These are phyloP conservation scores for Ceratotherium simum DNA, from an alignment of 2,113 vertebrate species.

Conservation along the genomic window DNA sequence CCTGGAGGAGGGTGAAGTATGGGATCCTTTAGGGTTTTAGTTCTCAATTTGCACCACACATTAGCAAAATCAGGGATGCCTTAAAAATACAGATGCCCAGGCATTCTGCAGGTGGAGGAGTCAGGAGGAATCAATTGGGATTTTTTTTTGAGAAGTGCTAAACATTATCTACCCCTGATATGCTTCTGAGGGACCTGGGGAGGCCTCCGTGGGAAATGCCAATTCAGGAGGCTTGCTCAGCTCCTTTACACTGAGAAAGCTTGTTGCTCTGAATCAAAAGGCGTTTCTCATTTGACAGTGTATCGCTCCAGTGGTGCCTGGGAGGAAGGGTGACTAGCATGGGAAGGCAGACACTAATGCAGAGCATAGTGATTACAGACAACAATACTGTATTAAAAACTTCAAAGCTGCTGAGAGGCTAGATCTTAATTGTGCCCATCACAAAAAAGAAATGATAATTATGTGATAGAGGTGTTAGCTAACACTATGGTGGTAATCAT, in stretches of 20 bases:
- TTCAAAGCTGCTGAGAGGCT: background rate
- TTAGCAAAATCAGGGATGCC: background rate
- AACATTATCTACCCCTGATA: background rate
- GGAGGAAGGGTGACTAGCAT: background rate
- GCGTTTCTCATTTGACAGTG: background rate
- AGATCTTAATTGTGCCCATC: background rate
- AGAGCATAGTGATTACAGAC: background rate
- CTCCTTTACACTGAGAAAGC: background rate
- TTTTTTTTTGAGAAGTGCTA: background rate
- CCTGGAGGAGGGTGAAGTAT: background rate
- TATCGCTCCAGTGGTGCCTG: background rate
- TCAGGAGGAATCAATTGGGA: background rate
- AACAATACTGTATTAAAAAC: background rate
- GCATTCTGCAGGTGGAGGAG: background rate
- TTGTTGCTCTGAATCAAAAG: constrained; percentile 4
- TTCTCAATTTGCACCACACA: background rate
- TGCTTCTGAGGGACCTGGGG: background rate
- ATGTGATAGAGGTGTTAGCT: background rate
- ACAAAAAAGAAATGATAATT: background rate
- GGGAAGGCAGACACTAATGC: background rate
- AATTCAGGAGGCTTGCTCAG: background rate
- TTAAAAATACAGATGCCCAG: background rate
- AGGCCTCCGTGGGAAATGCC: background rate
- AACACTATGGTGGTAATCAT: background rate
- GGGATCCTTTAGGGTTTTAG: background rate